Conservation (phyloP, 2,888 invertebrate genomes). For the Drosophila tanythrix region DNA sequence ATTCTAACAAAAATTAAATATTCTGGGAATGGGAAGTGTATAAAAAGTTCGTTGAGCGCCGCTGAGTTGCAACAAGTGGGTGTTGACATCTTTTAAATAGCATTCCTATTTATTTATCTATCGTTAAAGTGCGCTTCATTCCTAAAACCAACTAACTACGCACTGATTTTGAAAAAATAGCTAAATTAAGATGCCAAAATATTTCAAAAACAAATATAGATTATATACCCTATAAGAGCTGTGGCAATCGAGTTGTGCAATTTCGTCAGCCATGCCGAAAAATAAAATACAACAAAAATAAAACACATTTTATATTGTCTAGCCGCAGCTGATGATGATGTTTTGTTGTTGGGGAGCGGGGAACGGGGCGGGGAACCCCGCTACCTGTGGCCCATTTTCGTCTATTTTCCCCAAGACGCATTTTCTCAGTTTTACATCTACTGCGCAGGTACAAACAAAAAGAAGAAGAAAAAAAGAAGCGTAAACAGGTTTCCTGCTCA, state of each 20-base stretch:
- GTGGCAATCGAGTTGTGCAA: slow-evolving; percentile 65
- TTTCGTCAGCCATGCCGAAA: slow-evolving; percentile 67
- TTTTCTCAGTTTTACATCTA: slow-evolving; percentile 41
- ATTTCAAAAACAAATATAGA: slow-evolving; percentile 14
- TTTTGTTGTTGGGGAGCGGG: neutral
- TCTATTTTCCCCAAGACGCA: slow-evolving; percentile 60
- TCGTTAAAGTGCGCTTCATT: slow-evolving; percentile 43
- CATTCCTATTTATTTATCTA: slow-evolving; percentile 4
- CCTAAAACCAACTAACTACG: slow-evolving; percentile 64
- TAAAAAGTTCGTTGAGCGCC: neutral
- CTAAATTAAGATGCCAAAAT: slow-evolving; percentile 51
- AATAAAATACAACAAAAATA: neutral
- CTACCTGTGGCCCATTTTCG: slow-evolving; percentile 29
- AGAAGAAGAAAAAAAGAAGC: slow-evolving; percentile 14
- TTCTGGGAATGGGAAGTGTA: neutral
- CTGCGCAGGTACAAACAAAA: slow-evolving; percentile 69
- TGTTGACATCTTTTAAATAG: neutral
- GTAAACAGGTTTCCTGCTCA: slow-evolving; percentile 50
- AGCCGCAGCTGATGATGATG: slow-evolving; percentile 3
- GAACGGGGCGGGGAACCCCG: neutral
- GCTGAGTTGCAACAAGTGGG: neutral
- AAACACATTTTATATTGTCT: slow-evolving; percentile 22
- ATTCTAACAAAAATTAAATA: neutral
- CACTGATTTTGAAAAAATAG: slow-evolving; percentile 37
- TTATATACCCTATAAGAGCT: slow-evolving; percentile 27